phyloP scores from a whole-genome alignment of 2,113 vertebrate species.

The Tretioscincus oriximinensis region DNA sequence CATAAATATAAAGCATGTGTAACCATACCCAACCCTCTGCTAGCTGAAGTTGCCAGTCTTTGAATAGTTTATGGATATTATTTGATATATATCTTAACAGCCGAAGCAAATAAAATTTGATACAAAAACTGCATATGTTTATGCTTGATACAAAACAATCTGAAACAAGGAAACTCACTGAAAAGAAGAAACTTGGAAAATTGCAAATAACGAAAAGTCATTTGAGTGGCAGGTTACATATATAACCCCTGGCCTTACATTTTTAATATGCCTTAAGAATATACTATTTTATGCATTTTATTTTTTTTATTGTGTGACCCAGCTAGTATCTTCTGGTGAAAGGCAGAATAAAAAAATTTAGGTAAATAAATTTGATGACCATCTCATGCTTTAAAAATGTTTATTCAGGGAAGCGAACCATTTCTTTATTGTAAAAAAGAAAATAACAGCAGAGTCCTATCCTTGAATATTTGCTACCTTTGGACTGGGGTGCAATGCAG shows the following conservation, averaged over 20 bases:
- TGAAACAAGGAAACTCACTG: constrained; percentile 46
- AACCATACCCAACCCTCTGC: constrained; percentile 50
- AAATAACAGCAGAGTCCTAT: too few species aligned
- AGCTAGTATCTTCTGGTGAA: too few species aligned
- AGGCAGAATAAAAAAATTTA: not conserved
- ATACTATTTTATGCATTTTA: too few species aligned
- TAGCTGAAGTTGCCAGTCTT: constrained; percentile 55
- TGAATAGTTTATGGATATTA: constrained; percentile 52
- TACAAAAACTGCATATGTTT: constrained; percentile 50
- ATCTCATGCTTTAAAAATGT: too few species aligned
- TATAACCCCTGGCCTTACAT: too few species aligned
- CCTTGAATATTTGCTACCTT: too few species aligned
- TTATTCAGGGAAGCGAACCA: too few species aligned
- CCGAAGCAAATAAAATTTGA: constrained; percentile 57
- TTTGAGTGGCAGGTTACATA: not conserved
- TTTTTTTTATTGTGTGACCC: too few species aligned
- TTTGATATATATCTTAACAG: constrained; percentile 60
- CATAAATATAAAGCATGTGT: constrained; percentile 57
- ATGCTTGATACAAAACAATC: constrained; percentile 52
- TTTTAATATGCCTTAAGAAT: too few species aligned
- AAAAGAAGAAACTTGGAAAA: constrained; percentile 47
- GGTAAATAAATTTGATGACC: not conserved
- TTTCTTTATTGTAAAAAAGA: too few species aligned
- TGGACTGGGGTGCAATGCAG: too few species aligned
- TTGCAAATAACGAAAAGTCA: constrained; percentile 39